A percentile compares a stretch with the other conserved stretches of the same genome.
These are phyloP conservation scores for Eledone cirrhosa DNA, from an alignment of 2,888 invertebrate genomes.

Conservation along the genomic window DNA sequence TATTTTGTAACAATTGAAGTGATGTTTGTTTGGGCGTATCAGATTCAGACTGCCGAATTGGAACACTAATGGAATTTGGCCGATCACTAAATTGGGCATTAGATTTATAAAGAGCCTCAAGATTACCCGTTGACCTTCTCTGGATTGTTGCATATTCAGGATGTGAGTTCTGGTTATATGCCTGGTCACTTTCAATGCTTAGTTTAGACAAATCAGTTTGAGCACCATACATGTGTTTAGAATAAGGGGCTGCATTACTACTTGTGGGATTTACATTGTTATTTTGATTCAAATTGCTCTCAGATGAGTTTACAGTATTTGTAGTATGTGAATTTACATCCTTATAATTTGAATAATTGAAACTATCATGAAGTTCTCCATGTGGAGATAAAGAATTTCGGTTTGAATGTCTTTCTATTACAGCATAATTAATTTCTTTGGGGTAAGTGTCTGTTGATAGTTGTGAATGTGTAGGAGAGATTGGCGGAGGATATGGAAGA, in stretches of 20 bases:
- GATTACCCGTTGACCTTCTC: neutral
- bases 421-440: too few relatives aligned
- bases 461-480: too few relatives aligned
- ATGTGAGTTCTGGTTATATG: neutral
- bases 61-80: neutral
- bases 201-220: conserved; percentile 5
- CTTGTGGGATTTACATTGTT: neutral
- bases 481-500: too few relatives aligned
- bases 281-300: conserved; percentile 7
- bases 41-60: neutral
- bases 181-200: neutral
- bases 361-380: too few relatives aligned
- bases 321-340: too few relatives aligned
- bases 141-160: conserved; percentile 20
- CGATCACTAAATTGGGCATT: neutral
- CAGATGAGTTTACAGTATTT: neutral
- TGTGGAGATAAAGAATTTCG: too few relatives aligned
- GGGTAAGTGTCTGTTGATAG: too few relatives aligned
- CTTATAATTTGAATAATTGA: too few relatives aligned
- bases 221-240: conserved; percentile 2
- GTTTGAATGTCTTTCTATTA: too few relatives aligned
- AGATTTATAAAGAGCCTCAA: neutral
- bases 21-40: conserved; percentile 3
- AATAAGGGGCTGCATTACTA: neutral
- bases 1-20: neutral